phyloP scores from a whole-genome alignment of 2,113 vertebrate genomes.

The Pedionomus torquatus region DNA sequence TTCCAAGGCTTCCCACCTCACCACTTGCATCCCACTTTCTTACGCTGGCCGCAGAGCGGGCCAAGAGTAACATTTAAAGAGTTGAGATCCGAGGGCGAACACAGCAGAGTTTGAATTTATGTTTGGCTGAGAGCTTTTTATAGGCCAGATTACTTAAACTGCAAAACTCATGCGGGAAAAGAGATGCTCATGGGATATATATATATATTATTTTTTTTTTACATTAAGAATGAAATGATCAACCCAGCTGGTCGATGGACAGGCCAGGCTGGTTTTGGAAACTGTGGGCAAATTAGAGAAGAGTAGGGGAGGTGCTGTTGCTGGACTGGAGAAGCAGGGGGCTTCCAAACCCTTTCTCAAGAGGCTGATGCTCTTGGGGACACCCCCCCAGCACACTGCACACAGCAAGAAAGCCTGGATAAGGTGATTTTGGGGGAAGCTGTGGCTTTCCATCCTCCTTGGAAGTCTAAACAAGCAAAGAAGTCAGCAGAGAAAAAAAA shows the following conservation, averaged over 20 bases:
- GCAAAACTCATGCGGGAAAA: neutral
- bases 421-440: neutral
- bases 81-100: neutral
- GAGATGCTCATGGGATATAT: neutral
- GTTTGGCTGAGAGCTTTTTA: conserved; percentile 6
- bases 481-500: neutral
- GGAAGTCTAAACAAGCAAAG: neutral
- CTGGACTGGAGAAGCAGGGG: neutral
- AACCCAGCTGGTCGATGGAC: neutral
- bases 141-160: neutral
- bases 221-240: neutral
- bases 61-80: conserved; percentile 36
- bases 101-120: neutral
- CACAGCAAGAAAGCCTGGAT: neutral
- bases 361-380: neutral
- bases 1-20: neutral
- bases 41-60: rapidly evolving
- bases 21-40: neutral
- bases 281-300: neutral
- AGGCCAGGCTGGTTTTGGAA: neutral
- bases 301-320: neutral
- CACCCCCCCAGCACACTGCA: rapidly evolving
- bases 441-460: neutral
- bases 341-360: neutral
- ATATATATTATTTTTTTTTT: neutral